Evolutionary conservation across 2,113 vertebrate species (phyloP).

Genomic region (Ameiurus melas): DNA sequence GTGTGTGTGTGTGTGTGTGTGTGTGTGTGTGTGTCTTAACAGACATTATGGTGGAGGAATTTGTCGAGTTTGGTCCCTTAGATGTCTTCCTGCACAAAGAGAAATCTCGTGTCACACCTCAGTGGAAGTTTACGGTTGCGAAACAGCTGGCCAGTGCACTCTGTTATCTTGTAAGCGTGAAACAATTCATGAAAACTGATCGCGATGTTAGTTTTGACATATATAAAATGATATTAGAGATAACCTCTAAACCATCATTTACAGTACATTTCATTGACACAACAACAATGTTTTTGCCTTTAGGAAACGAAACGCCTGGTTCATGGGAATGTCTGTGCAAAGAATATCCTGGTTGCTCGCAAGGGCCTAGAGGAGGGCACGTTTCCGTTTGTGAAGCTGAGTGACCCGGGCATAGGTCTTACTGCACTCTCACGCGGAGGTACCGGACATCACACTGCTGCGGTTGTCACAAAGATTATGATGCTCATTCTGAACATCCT

Average conservation of each 20-base stretch:
- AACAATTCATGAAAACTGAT: background rate
- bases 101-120: slow-evolving; percentile 71
- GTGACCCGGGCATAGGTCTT: slow-evolving; percentile 86
- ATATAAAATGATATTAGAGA: background rate
- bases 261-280: background rate
- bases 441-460: slow-evolving; percentile 51
- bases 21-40: slow-evolving; percentile 20
- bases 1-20: background rate
- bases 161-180: slow-evolving; percentile 83
- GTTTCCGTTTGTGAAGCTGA: slow-evolving; percentile 87
- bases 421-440: slow-evolving; percentile 82
- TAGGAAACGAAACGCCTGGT: slow-evolving; percentile 87
- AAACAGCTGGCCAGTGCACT: slow-evolving; percentile 90
- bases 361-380: slow-evolving; percentile 76
- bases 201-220: background rate
- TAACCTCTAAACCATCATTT: background rate
- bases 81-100: slow-evolving; percentile 85
- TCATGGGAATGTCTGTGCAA: slow-evolving; percentile 91
- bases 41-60: slow-evolving; percentile 95
- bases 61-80: slow-evolving; percentile 86
- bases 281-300: background rate
- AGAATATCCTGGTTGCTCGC: slow-evolving; percentile 87
- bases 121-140: slow-evolving; percentile 88
- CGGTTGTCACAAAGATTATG: background rate
- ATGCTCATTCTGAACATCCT: background rate